These are phyloP conservation scores for Drosophila pectinifera DNA, from an alignment of 1,140 invertebrate genomes.

Conservation along the genomic window DNA sequence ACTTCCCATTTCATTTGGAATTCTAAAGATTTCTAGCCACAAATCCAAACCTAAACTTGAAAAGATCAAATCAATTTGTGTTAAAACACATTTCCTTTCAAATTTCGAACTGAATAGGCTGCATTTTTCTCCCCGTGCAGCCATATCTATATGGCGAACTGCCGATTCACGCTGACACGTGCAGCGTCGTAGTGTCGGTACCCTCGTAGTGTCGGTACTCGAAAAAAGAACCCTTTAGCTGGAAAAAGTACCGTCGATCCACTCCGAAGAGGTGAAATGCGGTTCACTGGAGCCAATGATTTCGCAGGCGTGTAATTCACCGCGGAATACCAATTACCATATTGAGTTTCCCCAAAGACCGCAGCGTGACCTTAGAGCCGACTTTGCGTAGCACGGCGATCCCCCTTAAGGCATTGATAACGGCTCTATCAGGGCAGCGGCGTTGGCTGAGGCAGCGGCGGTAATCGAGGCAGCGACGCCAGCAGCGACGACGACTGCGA, in stretches of 20 bases:
- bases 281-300: conserved; percentile 31
- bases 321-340: conserved; percentile 4
- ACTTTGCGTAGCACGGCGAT: conserved; percentile 3
- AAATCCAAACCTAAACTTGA: background rate
- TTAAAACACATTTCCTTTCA: background rate
- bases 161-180: conserved; percentile 32
- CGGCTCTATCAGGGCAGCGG: conserved; percentile 24
- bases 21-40: background rate
- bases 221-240: conserved; percentile 39
- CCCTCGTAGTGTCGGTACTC: conserved; percentile 5
- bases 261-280: conserved; percentile 1
- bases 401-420: conserved; percentile 36
- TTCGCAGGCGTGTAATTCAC: conserved; percentile 43
- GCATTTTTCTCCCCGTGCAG: conserved; percentile 9
- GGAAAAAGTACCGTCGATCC: conserved; percentile 36
- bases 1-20: background rate
- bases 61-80: too few species aligned
- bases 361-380: conserved; percentile 20
- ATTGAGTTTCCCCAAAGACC: conserved; percentile 32
- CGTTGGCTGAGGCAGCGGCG: conserved; percentile 16
- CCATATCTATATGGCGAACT: background rate
- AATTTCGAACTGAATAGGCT: background rate
- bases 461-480: conserved; percentile 7
- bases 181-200: conserved; percentile 1
- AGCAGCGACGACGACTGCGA: background rate